Percentiles rank a stretch among this genome's conserved stretches.
Evolutionary conservation across 2,113 vertebrate genomes (phyloP).

Genomic region (Thinocorus orbignyianus): DNA sequence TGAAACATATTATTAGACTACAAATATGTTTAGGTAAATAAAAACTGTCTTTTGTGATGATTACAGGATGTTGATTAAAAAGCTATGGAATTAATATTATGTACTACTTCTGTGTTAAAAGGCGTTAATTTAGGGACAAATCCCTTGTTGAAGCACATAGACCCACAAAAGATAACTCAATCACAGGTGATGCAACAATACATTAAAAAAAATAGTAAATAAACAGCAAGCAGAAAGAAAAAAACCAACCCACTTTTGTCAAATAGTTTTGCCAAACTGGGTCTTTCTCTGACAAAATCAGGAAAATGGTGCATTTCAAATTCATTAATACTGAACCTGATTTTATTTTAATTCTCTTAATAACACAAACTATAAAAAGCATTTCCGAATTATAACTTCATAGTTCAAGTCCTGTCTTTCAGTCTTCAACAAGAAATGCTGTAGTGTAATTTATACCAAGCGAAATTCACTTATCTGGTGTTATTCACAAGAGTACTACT

Average conservation of each 20-base stretch:
- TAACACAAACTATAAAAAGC: neutral
- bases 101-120: neutral
- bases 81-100: neutral
- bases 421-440: neutral
- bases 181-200: neutral
- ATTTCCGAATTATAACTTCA: neutral
- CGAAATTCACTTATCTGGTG: constrained; percentile 22
- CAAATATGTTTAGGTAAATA: neutral
- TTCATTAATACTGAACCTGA: neutral
- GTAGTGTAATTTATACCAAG: neutral
- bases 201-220: neutral
- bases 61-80: neutral
- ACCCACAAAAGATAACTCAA: neutral
- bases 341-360: neutral
- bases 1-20: neutral
- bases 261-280: neutral
- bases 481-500: neutral
- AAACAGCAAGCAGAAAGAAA: too few relatives aligned
- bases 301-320: neutral
- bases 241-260: neutral
- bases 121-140: neutral
- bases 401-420: neutral
- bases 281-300: neutral
- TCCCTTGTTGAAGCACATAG: neutral
- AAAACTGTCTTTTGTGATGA: neutral